Base-by-base conservation (phyloP, 2,888 invertebrate species). In the Drosophila pseudotalamancana region DNA sequence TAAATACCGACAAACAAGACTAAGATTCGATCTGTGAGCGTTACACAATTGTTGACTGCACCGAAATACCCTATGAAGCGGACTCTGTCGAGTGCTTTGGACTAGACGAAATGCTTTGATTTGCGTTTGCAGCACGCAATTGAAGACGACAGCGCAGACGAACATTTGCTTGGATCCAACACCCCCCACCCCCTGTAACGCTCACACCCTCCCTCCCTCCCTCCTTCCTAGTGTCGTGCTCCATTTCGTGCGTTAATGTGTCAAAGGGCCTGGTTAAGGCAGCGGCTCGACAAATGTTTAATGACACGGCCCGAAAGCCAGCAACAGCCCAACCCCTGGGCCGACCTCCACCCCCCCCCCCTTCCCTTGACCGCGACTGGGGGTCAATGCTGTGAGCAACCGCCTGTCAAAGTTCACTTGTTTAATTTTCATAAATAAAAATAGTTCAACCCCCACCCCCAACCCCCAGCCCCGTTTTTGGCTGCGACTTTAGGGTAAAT, bases 341-440 rank as follows among this genome's bases (percentile, higher is more conserved):
- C 39, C 4, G n/a, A 23, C 8, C 9, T 23, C 21, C 12, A n/a
- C 8, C 16, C 8, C 9, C 42, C 4, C 5, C 11, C 21, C 6
- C 11, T 9, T 0, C 11, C 27, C 6, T 39, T 16, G 23, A n/a
- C 34, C 6, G 3, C 1, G n/a, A 12, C 6, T 4, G 11, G 46
- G 46, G 68, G 62, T 69, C 79, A 77, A 61, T 51, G 70, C 77
- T 45, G 61, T 59, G 67, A 64, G 71, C 69, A 67, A 72, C 77
- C 81, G 77, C 57, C 77, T 84, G 81, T 81, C 84, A 84, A 81
- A 81, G 81, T 81, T 81, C 81, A 81, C 81, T 81, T 81, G 81
- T 76, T 84, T 80, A 77, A 83, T 83, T 83, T 80, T 78, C 65
- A 78, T 83, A 83, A 82, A 82, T 85, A 83, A 81, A 80, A 25